Evolutionary conservation across 1,140 invertebrate species (phyloP).

Genomic region (Trachymyrmex cornetzi): DNA sequence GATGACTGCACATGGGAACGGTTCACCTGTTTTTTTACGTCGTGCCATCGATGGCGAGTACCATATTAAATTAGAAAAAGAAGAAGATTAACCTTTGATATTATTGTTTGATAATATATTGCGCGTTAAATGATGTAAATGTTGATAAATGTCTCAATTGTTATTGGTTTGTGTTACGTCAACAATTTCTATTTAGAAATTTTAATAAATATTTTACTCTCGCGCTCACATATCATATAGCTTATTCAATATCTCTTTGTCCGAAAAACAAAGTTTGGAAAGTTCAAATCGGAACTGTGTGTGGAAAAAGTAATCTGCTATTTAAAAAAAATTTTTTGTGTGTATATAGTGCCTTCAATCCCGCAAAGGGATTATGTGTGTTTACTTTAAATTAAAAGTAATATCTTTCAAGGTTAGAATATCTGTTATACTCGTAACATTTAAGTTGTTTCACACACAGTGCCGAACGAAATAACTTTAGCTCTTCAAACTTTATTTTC

Average conservation of each 20-base stretch:
- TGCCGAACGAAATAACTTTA: background rate
- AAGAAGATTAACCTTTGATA: too few relatives aligned
- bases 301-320: background rate
- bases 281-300: background rate
- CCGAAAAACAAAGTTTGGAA: background rate
- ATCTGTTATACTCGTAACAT: background rate
- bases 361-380: too few relatives aligned
- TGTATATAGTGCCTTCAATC: too few relatives aligned
- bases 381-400: background rate
- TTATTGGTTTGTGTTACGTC: background rate
- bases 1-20: too few relatives aligned
- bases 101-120: slow-evolving; percentile 2
- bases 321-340: background rate
- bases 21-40: too few relatives aligned
- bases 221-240: background rate
- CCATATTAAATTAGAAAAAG: too few relatives aligned
- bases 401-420: background rate
- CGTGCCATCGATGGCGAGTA: too few relatives aligned
- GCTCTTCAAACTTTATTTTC: background rate
- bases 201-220: background rate
- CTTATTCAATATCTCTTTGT: background rate
- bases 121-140: background rate
- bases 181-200: background rate
- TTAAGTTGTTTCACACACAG: background rate
- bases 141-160: background rate